Base-by-base conservation (phyloP, 1,140 invertebrate genomes). In the Uloborus diversus region DNA sequence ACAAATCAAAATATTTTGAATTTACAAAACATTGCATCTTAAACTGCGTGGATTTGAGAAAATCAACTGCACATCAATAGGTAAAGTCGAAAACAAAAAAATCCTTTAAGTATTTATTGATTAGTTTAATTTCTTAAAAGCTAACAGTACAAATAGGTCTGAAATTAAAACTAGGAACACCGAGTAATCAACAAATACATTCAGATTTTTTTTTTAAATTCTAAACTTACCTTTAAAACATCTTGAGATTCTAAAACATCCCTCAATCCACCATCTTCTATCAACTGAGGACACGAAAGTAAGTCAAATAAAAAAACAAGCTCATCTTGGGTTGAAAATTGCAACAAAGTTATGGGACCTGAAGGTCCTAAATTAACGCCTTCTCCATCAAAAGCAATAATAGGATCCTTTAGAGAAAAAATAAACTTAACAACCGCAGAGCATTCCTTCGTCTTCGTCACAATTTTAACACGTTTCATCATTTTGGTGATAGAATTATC, bases 311-410 rank as follows among this genome's bases (percentile, higher is more conserved):
- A 90, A 81, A 84, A 86, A 13, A 88, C 84, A 68, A 85, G 82
- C 23, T 94, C 93, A 53, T 90, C 89, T 4, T 78, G 57, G 13
- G 85, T 84, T 14, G 92, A 94, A 80, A 98, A 91, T 87, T 97
- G 94, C 82, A 97, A 89, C 27, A 97, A 86, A 0, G 95, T 97
- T 28, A 97, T 87, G 82, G 84, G 84, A 13, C 87, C 87, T 11
- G 78, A 83, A 92, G 91, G 17, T 1, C 94, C 95, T 35, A 96
- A 87, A 88, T 96, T 97, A 7, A 97, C 93, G 23, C 95, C 95
- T 88, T 97, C 95, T 83, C 93, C 95, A 86, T 97, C 95, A 82
- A 96, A 91, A 0, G 93, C 93, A 30, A 97, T 86, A 27, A 87
- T 85, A 82, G 90, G 90, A 53, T 89, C 88, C n/a, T 83, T 82